Evolutionary conservation across 2,888 invertebrate genomes (phyloP).

Genomic region (Odiellus spinosus): DNA sequence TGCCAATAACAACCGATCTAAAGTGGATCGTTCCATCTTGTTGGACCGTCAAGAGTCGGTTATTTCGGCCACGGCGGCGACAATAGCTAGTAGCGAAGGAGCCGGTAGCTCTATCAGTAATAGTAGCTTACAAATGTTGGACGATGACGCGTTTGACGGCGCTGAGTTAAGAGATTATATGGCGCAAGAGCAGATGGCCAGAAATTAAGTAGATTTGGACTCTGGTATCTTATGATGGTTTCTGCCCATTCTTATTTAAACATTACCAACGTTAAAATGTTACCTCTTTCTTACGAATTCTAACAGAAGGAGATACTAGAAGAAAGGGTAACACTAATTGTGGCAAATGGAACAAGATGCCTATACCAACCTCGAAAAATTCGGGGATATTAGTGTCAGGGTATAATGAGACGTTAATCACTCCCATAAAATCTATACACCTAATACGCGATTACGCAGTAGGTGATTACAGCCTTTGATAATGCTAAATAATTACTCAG

Average conservation of each 20-base stretch:
- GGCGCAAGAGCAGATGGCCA: not conserved
- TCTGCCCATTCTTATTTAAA: not conserved
- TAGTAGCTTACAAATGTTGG: conserved; percentile 54
- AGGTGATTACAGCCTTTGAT: too few species aligned
- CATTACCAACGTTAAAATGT: too few species aligned
- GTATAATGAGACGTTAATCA: too few species aligned
- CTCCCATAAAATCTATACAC: too few species aligned
- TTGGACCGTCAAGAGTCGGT: not conserved
- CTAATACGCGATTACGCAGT: too few species aligned
- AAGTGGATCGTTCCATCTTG: not conserved
- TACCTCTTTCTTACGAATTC: too few species aligned
- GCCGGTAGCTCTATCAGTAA: conserved; percentile 41
- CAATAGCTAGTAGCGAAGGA: not conserved
- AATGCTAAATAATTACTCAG: too few species aligned
- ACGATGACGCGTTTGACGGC: conserved; percentile 42
- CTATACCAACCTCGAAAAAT: too few species aligned
- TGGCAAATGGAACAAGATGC: too few species aligned
- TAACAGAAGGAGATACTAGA: too few species aligned
- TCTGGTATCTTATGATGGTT: not conserved
- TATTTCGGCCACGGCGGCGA: not conserved
- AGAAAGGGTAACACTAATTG: too few species aligned
- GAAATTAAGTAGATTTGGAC: not conserved
- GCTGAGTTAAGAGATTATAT: conserved; percentile 8
- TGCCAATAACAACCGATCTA: not conserved
- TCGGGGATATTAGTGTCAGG: too few species aligned